Percentiles rank a stretch among this genome's conserved stretches.
These are phyloP conservation scores for Piaya cayana DNA, from an alignment of 2,113 vertebrate genomes.

Conservation along the genomic window DNA sequence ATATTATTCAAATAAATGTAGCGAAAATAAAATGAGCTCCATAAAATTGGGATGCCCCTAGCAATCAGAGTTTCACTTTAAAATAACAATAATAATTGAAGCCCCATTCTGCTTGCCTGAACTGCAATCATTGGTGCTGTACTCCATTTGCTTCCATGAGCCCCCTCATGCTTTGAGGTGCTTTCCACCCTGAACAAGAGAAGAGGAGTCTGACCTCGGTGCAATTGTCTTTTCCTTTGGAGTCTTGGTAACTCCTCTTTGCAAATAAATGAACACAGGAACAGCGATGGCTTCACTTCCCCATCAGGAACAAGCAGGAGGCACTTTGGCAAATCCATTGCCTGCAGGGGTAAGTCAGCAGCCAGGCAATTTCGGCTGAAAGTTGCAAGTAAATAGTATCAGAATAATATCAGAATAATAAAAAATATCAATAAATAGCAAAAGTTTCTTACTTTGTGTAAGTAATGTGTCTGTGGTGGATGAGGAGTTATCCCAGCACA, in stretches of 20 bases:
- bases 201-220: background rate
- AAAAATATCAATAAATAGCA: background rate
- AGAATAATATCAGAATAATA: too few relatives aligned
- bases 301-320: rapidly evolving
- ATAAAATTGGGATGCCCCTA: constrained; percentile 35
- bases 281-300: rapidly evolving
- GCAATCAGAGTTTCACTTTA: constrained; percentile 28
- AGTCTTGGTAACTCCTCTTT: background rate
- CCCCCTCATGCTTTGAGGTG: background rate
- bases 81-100: constrained; percentile 34
- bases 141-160: background rate
- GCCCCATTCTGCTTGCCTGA: background rate
- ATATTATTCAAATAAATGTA: constrained; percentile 40
- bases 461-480: background rate
- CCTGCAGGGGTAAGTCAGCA: rapidly evolving
- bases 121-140: rapidly evolving
- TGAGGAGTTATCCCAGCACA: rapidly evolving
- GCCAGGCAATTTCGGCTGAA: background rate
- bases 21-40: constrained; percentile 18
- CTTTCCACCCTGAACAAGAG: background rate
- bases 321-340: rapidly evolving
- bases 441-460: background rate
- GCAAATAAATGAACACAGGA: background rate
- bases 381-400: rapidly evolving
- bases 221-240: rapidly evolving